Evolutionary conservation across 2,888 invertebrate species (phyloP).

Genomic region (Podabrus alpinus): DNA sequence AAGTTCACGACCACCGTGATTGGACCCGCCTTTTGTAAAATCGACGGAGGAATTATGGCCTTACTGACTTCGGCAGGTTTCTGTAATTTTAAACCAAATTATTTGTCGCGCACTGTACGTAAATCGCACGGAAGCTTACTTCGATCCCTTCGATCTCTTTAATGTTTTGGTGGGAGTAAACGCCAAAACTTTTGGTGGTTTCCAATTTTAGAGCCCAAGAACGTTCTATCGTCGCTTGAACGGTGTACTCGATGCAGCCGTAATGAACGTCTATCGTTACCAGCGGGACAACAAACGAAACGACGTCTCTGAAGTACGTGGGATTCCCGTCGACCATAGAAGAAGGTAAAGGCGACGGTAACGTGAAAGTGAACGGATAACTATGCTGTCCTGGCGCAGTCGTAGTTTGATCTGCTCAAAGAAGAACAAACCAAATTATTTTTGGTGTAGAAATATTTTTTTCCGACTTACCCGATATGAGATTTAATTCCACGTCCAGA

Average conservation of each 20-base stretch:
- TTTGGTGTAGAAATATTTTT: not conserved
- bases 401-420: slow-evolving; percentile 6
- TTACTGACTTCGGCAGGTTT: slow-evolving; percentile 12
- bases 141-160: slow-evolving; percentile 8
- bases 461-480: slow-evolving; percentile 3
- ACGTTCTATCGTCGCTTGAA: slow-evolving; percentile 8
- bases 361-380: slow-evolving; percentile 12
- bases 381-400: slow-evolving; percentile 4
- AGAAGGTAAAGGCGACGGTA: slow-evolving; percentile 9
- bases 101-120: not conserved
- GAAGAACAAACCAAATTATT: not conserved
- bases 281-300: slow-evolving; percentile 18
- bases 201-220: slow-evolving; percentile 14
- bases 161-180: not conserved
- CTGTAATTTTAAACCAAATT: not conserved
- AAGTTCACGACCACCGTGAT: slow-evolving; percentile 10
- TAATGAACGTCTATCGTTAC: slow-evolving; percentile 14
- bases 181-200: not conserved
- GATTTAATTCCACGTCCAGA: slow-evolving; percentile 13
- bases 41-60: slow-evolving; percentile 10
- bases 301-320: slow-evolving; percentile 11
- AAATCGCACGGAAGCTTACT: slow-evolving; percentile 7
- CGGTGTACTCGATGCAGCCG: slow-evolving; percentile 10
- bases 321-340: slow-evolving; percentile 18
- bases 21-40: slow-evolving; percentile 9